These are phyloP conservation scores for Furnarius figulus DNA, from an alignment of 2,113 vertebrate species.

Conservation along the genomic window DNA sequence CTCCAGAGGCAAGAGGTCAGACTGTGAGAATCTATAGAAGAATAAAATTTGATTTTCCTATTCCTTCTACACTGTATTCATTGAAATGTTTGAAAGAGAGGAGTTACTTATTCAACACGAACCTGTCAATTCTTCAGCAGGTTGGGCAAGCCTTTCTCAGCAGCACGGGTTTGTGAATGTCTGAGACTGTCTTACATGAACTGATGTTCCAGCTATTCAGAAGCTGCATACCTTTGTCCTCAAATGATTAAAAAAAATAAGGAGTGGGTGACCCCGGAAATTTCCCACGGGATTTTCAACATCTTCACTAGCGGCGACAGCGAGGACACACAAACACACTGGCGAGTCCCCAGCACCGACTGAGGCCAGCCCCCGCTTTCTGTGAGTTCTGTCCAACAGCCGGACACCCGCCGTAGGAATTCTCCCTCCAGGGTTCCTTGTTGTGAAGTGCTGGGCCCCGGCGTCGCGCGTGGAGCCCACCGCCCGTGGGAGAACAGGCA, in stretches of 20 bases:
- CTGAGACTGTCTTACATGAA: not conserved
- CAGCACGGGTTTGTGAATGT: not conserved
- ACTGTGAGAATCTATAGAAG: not conserved
- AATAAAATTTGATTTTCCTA: not conserved
- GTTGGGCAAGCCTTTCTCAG: not conserved
- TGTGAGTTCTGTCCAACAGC: not conserved
- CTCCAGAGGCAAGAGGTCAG: not conserved
- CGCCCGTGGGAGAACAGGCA: not conserved
- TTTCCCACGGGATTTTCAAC: not conserved
- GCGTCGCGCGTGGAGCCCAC: accelerated
- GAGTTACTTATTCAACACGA: not conserved
- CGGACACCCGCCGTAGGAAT: accelerated
- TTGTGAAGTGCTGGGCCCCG: not conserved
- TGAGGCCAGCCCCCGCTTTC: not conserved
- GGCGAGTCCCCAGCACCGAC: not conserved
- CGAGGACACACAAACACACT: not conserved
- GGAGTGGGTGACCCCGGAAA: not conserved
- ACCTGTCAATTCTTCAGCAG: not conserved
- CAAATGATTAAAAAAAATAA: not conserved
- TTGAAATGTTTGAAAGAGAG: not conserved
- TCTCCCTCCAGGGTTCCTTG: not conserved
- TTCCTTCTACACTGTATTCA: not conserved
- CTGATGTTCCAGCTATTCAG: not conserved
- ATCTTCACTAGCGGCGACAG: not conserved
- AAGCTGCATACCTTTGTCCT: not conserved